These are phyloP conservation scores for Artemia franciscana DNA, from an alignment of 1,140 invertebrate genomes.

Conservation along the genomic window DNA sequence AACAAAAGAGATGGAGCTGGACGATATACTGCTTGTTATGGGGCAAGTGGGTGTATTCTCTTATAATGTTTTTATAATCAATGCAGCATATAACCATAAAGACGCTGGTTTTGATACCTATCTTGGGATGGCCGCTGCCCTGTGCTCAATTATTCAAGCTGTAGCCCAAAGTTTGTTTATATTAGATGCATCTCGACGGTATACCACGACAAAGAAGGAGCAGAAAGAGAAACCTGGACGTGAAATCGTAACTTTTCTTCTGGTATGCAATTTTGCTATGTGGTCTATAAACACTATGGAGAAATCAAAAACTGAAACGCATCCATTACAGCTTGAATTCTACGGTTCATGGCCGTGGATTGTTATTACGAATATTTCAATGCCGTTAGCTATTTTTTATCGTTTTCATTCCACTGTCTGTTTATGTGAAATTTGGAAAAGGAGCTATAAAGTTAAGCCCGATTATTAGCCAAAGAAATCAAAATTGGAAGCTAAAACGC, in stretches of 20 bases:
- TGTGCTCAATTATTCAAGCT: constrained; percentile 56
- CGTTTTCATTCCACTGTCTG: constrained; percentile 87
- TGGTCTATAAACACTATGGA: constrained; percentile 80
- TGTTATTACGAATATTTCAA: constrained; percentile 80
- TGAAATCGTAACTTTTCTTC: constrained; percentile 67
- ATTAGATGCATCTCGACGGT: constrained; percentile 33
- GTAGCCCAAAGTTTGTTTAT: constrained; percentile 85
- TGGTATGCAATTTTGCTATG: constrained; percentile 77
- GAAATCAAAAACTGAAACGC: constrained; percentile 63
- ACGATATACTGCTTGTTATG: constrained; percentile 75
- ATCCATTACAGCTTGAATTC: constrained; percentile 73
- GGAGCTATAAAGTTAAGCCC: constrained; percentile 77
- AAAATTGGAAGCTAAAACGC: no score
- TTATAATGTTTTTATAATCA: constrained; percentile 77
- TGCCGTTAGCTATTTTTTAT: constrained; percentile 87
- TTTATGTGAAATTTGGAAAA: constrained; percentile 89
- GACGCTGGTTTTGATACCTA: constrained; percentile 51
- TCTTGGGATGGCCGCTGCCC: constrained; percentile 51
- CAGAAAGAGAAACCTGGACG: constrained; percentile 24
- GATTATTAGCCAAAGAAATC: no score
- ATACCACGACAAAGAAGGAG: constrained; percentile 14
- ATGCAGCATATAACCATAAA: constrained; percentile 63
- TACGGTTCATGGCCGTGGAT: constrained; percentile 88
- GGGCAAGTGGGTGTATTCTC: constrained; percentile 48
- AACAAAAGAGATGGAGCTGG: constrained; percentile 57